Conservation (phyloP, 2,797 vertebrate genomes). For the Hydrophis major region DNA sequence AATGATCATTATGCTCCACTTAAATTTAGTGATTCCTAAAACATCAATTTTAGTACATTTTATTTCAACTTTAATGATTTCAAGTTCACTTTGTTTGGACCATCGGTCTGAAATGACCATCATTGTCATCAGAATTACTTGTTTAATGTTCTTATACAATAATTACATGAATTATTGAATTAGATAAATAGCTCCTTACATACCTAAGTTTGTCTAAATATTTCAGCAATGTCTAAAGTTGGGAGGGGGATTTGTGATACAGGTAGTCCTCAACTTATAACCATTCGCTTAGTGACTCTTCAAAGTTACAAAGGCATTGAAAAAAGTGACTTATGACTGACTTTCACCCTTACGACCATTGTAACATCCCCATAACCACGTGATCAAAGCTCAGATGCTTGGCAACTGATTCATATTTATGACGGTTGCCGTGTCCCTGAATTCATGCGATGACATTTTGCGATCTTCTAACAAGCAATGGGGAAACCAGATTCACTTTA, state of each 20-base stretch:
- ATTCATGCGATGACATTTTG: neutral
- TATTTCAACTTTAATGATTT: neutral
- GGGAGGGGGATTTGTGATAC: no score
- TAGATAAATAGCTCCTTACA: neutral
- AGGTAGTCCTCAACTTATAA: neutral
- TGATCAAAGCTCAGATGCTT: neutral
- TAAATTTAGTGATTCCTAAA: neutral
- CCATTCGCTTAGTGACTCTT: neutral
- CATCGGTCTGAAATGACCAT: neutral
- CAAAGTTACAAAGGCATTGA: neutral
- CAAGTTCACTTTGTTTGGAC: neutral
- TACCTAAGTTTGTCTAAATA: neutral
- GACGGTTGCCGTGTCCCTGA: neutral
- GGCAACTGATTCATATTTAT: neutral
- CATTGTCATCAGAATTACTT: neutral
- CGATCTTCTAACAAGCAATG: neutral
- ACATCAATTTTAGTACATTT: neutral
- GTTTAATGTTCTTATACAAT: neutral
- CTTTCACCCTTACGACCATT: neutral
- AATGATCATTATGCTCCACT: neutral
- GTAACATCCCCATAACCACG: neutral
- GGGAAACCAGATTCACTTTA: neutral
- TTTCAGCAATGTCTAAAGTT: neutral
- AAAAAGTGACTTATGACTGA: neutral
- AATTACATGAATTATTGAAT: neutral